Conservation (phyloP, 2,797 vertebrate genomes). For the Brotula barbata region DNA sequence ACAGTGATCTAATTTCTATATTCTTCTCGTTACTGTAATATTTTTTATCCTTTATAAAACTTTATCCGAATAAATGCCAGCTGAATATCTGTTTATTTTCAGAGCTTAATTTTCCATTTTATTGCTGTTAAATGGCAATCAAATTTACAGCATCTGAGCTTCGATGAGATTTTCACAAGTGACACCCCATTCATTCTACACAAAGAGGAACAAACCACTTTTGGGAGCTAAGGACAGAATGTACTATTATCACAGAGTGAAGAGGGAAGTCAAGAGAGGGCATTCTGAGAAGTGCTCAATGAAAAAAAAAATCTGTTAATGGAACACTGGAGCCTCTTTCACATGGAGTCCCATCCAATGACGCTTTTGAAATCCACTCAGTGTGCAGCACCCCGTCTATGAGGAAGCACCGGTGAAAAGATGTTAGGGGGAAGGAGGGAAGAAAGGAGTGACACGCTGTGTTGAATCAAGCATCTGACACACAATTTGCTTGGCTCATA, state of each 20-base stretch:
- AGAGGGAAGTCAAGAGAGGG: constrained; percentile 44
- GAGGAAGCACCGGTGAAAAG: constrained; percentile 25
- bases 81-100: constrained; percentile 1
- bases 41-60: too few species aligned
- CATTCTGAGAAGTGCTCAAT: constrained; percentile 39
- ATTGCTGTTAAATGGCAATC: background rate
- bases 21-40: too few species aligned
- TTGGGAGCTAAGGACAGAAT: constrained; percentile 22
- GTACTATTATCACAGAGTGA: constrained; percentile 28
- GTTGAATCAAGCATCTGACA: constrained; percentile 28
- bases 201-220: constrained; percentile 28
- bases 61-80: background rate
- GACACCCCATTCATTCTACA: constrained; percentile 19
- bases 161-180: background rate
- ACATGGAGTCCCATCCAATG: constrained; percentile 31
- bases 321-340: constrained; percentile 42
- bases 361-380: constrained; percentile 50
- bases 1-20: too few species aligned
- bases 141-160: too few species aligned
- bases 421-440: constrained; percentile 5
- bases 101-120: constrained; percentile 3
- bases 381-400: constrained; percentile 35
- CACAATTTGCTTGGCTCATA: constrained; percentile 37
- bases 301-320: constrained; percentile 24
- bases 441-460: constrained; percentile 19